Evolutionary conservation across 2,888 invertebrate genomes (phyloP).

Genomic region (Noctua janthina): DNA sequence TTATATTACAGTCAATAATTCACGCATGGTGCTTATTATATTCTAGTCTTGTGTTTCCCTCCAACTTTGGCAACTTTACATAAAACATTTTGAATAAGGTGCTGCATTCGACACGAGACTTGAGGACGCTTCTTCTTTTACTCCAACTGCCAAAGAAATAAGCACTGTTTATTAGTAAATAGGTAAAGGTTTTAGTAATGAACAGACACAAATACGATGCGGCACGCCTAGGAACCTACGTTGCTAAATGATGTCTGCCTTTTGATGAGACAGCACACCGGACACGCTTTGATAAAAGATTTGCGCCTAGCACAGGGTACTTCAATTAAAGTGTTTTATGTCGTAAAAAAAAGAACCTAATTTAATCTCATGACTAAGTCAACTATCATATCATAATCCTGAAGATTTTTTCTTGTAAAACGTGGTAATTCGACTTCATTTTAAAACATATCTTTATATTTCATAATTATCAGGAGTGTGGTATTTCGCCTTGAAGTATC

Average conservation of each 20-base stretch:
- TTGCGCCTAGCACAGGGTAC: too few species aligned
- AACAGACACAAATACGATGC: neutral
- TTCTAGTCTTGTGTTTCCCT: constrained; percentile 71
- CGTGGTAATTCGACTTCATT: too few species aligned
- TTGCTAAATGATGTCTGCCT: neutral
- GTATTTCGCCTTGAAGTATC: too few species aligned
- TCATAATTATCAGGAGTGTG: too few species aligned
- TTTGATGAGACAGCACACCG: neutral
- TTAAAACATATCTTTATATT: too few species aligned
- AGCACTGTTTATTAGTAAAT: constrained; percentile 16
- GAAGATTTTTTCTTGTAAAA: too few species aligned
- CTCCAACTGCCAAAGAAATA: constrained; percentile 78
- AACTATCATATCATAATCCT: too few species aligned
- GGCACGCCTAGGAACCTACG: too few species aligned
- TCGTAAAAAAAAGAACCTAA: too few species aligned
- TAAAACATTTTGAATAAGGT: constrained; percentile 86
- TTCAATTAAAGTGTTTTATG: neutral
- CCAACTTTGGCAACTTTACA: constrained; percentile 77
- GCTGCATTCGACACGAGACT: constrained; percentile 82
- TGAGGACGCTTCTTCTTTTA: constrained; percentile 83
- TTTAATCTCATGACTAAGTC: too few species aligned
- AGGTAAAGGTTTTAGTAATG: constrained; percentile 1
- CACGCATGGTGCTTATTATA: constrained; percentile 63
- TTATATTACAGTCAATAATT: constrained; percentile 62
- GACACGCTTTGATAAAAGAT: neutral